These are phyloP conservation scores for Zoanthus sansibaricus DNA, from an alignment of 92 coral and sea anemone species.

Conservation along the genomic window DNA sequence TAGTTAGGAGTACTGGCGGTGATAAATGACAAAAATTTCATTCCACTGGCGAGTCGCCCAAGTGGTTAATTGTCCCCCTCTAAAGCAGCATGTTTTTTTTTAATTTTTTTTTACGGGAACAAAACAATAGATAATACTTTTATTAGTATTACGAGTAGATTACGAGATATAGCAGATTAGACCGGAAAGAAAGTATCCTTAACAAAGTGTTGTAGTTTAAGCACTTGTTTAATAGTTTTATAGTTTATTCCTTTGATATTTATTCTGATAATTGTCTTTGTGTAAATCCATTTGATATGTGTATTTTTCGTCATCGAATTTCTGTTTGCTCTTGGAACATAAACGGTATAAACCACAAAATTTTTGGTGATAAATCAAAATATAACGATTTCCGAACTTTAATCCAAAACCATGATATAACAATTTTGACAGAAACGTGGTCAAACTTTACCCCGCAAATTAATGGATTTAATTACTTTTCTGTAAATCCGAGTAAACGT, in stretches of 20 bases:
- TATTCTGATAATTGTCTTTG: neutral
- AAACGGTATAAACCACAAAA: constrained; percentile 36
- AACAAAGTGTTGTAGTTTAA: too few species aligned
- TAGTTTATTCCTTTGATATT: neutral
- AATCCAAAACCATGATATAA: constrained; percentile 27
- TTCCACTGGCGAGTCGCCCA: too few species aligned
- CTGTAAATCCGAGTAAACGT: neutral
- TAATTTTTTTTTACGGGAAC: neutral
- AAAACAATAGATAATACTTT: constrained; percentile 2
- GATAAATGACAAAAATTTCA: too few species aligned
- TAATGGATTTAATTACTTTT: constrained; percentile 14
- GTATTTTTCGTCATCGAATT: constrained; percentile 21
- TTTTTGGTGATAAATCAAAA: constrained; percentile 42
- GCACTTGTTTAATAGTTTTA: neutral
- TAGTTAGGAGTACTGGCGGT: too few species aligned
- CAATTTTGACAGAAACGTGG: constrained; percentile 52
- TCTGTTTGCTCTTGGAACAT: constrained; percentile 53
- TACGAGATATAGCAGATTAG: neutral
- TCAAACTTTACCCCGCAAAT: constrained; percentile 6
- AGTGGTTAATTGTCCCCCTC: too few species aligned
- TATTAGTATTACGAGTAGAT: neutral
- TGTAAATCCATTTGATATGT: constrained; percentile 4
- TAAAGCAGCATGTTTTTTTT: too few species aligned
- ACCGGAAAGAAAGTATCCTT: neutral
- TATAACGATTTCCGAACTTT: constrained; percentile 26